phyloP scores from a whole-genome alignment of 2,888 invertebrate species.

The Ophioninae sp. region DNA sequence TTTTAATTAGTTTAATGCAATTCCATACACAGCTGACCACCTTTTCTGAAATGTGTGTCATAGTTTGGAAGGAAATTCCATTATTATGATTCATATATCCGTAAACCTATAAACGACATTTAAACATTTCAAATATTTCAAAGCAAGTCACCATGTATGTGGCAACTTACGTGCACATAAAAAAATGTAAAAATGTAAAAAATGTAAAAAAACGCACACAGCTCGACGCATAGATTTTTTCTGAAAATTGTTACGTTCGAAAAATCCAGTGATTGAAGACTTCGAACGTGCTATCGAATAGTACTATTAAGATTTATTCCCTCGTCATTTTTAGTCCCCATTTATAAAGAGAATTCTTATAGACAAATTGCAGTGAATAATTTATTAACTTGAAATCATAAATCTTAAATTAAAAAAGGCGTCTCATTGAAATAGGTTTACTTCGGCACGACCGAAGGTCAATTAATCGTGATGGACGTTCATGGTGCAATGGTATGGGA shows the following conservation, averaged over 20 bases:
- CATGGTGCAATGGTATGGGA: constrained; percentile 97
- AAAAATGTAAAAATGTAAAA: no score
- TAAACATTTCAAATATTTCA: not conserved
- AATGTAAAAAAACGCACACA: not conserved
- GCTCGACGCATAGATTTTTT: not conserved
- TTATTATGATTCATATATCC: not conserved
- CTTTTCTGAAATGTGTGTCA: not conserved
- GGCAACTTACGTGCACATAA: not conserved
- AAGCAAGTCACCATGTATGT: not conserved
- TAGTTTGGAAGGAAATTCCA: not conserved
- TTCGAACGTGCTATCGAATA: not conserved
- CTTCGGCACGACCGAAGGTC: constrained; percentile 96
- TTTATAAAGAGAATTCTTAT: not conserved
- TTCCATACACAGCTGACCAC: not conserved
- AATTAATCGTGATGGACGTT: constrained; percentile 98
- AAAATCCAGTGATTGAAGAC: not conserved
- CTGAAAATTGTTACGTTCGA: not conserved
- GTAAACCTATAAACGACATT: not conserved
- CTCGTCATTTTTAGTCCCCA: not conserved
- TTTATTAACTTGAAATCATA: not conserved
- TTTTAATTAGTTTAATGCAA: not conserved
- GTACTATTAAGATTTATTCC: not conserved
- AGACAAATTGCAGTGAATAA: not conserved
- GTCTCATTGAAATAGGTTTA: constrained; percentile 85
- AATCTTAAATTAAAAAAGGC: constrained; percentile 22